Evolutionary conservation across 2,113 vertebrate species (phyloP).

Genomic region (Nerophis ophidion): DNA sequence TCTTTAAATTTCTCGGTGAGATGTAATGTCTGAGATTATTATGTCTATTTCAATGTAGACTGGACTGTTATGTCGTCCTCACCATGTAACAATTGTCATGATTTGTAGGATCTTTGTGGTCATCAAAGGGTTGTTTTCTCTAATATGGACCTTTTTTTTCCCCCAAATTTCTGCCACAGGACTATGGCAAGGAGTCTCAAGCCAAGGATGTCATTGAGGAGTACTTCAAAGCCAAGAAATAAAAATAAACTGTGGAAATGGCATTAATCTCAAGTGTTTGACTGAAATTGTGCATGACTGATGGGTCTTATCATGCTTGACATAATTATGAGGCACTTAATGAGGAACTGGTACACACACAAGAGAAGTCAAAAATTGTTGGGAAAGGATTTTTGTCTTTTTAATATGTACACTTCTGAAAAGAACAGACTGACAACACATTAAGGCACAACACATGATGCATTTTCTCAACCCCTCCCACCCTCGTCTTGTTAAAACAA

Average conservation of each 20-base stretch:
- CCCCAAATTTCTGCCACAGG: conserved; percentile 65
- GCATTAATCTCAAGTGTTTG: conserved; percentile 19
- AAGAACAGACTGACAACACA: conserved; percentile 84
- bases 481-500: conserved; percentile 20
- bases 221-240: conserved; percentile 98
- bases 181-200: conserved; percentile 99
- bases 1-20: too few species aligned
- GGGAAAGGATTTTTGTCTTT: not conserved
- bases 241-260: conserved; percentile 77
- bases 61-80: too few species aligned
- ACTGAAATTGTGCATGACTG: too few species aligned
- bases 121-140: too few species aligned
- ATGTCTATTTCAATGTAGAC: too few species aligned
- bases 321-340: too few species aligned
- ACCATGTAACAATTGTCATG: too few species aligned
- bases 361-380: not conserved
- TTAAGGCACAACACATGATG: conserved; percentile 96
- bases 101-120: too few species aligned
- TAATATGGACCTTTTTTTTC: not conserved
- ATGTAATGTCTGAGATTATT: too few species aligned
- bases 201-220: conserved; percentile 99
- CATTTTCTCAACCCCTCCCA: conserved; percentile 77
- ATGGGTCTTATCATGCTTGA: too few species aligned
- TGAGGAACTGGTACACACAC: too few species aligned
- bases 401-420: conserved; percentile 84